Conservation (phyloP, 2,797 vertebrate genomes). For the Leptatherina wallacei region DNA sequence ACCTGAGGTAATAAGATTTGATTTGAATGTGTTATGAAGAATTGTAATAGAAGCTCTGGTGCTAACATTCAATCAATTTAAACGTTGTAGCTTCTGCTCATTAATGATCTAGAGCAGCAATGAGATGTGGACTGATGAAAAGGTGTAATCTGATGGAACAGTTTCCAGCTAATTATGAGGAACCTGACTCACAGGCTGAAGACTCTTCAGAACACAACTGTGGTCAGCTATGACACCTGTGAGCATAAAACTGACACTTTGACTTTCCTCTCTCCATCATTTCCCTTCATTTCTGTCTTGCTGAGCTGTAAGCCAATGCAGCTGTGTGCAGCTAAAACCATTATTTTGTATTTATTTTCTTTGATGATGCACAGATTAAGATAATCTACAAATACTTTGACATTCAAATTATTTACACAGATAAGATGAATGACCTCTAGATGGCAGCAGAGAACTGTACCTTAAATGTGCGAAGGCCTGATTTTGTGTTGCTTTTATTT, state of each 20-base stretch:
- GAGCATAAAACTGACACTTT: not conserved
- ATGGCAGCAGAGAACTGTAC: constrained; percentile 54
- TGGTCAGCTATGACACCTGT: no score
- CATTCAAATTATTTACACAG: not conserved
- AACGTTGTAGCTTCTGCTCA: no score
- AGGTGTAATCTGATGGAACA: no score
- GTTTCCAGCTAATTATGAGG: not conserved
- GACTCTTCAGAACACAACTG: no score
- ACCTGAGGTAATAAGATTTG: no score
- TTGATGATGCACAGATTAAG: not conserved
- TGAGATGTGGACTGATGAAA: no score
- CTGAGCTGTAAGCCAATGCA: not conserved
- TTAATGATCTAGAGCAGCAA: no score
- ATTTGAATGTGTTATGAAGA: no score
- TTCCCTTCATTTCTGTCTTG: constrained; percentile 23
- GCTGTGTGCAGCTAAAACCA: not conserved
- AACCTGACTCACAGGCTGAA: not conserved
- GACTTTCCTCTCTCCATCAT: constrained; percentile 24
- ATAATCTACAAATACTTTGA: constrained; percentile 2
- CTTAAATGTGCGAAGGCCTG: not conserved
- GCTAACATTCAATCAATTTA: no score
- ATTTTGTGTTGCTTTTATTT: not conserved
- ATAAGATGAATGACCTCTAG: constrained; percentile 37
- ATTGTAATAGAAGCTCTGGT: no score
- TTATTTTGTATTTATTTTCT: not conserved